Conservation (phyloP, 2,888 invertebrate species). For the Eilema sororculum region DNA sequence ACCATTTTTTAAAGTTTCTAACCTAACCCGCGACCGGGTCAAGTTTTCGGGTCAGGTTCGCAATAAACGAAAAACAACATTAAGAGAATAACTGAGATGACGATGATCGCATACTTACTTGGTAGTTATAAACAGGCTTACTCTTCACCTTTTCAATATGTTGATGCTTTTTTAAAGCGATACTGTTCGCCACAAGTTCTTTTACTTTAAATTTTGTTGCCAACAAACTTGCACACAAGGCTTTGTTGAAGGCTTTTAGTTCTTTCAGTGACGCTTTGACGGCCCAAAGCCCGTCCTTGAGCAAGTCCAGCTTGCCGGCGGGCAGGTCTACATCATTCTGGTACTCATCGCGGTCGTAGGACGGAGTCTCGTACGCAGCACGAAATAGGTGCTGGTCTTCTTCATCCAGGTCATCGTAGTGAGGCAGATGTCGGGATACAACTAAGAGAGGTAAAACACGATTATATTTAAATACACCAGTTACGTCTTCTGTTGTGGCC, state of each 20-base stretch:
- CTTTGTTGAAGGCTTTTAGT: conserved; percentile 76
- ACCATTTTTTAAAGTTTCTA: too few relatives aligned
- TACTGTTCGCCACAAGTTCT: conserved; percentile 65
- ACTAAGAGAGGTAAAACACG: conserved; percentile 53
- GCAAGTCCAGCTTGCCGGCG: conserved; percentile 72
- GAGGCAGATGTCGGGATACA: conserved; percentile 64
- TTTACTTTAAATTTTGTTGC: conserved; percentile 76
- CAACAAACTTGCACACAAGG: conserved; percentile 74
- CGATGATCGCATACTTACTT: conserved; percentile 46
- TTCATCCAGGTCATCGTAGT: conserved; percentile 72
- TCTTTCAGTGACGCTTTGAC: conserved; percentile 78
- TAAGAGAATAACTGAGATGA: too few relatives aligned
- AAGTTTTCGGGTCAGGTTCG: too few relatives aligned
- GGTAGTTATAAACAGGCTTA: conserved; percentile 67
- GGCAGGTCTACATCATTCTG: conserved; percentile 65
- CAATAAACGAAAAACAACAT: too few relatives aligned
- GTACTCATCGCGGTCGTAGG: conserved; percentile 70
- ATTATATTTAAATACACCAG: too few relatives aligned
- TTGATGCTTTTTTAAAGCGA: conserved; percentile 67
- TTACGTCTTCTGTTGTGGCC: too few relatives aligned
- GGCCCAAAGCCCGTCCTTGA: conserved; percentile 79
- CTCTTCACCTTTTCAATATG: conserved; percentile 61
- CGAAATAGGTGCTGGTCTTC: conserved; percentile 77
- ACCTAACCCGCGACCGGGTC: too few relatives aligned
- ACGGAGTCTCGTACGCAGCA: conserved; percentile 76